Evolutionary conservation across 1,140 invertebrate genomes (phyloP).

Genomic region (Platyura marginata): DNA sequence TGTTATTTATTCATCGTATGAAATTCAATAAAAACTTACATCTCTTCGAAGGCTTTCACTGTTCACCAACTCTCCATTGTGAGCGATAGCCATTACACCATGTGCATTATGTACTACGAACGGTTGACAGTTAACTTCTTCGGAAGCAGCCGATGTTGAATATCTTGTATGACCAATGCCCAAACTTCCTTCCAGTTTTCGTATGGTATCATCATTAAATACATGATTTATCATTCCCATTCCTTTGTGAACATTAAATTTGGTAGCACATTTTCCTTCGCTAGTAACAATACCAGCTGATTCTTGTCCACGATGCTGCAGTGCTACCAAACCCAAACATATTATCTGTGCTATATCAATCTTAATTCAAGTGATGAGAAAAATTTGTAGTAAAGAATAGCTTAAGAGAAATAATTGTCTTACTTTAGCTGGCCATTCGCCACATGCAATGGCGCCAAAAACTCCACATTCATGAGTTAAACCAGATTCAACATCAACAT

Average conservation of each 20-base stretch:
- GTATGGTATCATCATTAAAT: slow-evolving; percentile 79
- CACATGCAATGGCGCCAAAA: slow-evolving; percentile 79
- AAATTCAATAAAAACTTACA: slow-evolving; percentile 18
- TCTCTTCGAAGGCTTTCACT: slow-evolving; percentile 70
- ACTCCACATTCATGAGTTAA: slow-evolving; percentile 86
- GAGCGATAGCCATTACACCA: slow-evolving; percentile 83
- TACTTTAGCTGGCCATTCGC: slow-evolving; percentile 66
- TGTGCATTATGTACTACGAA: slow-evolving; percentile 94
- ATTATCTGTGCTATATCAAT: slow-evolving; percentile 55
- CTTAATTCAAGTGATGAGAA: too few relatives aligned
- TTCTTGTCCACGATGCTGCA: slow-evolving; percentile 94
- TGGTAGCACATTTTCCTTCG: slow-evolving; percentile 52
- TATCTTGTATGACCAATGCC: slow-evolving; percentile 95
- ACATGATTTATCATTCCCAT: slow-evolving; percentile 90
- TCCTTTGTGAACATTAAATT: slow-evolving; percentile 73
- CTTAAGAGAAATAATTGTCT: slow-evolving; percentile 3
- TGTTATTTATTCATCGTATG: neutral
- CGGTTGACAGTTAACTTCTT: slow-evolving; percentile 87
- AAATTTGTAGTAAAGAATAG: too few relatives aligned
- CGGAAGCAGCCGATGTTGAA: slow-evolving; percentile 84
- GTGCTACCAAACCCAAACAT: slow-evolving; percentile 73
- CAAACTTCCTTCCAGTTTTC: slow-evolving; percentile 73
- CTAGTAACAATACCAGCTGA: slow-evolving; percentile 93
- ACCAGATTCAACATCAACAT: slow-evolving; percentile 33
- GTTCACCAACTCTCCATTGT: slow-evolving; percentile 97